Percentiles rank a stretch among this genome's conserved stretches.
Evolutionary conservation across 2,888 invertebrate genomes (phyloP).

Genomic region (Trachelus stipa): DNA sequence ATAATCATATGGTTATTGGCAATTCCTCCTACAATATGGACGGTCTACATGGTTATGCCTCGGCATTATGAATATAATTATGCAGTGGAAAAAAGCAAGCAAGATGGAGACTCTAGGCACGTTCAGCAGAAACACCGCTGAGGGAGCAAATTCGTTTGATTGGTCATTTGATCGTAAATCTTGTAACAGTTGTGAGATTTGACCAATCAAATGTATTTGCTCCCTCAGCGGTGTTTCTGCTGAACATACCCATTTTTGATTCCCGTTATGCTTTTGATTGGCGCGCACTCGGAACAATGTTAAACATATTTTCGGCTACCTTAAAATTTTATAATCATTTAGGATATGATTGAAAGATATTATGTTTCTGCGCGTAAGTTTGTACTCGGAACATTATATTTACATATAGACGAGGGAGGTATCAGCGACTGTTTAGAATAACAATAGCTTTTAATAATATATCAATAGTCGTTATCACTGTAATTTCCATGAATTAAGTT

Average conservation of each 20-base stretch:
- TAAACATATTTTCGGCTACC: background rate
- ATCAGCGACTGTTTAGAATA: background rate
- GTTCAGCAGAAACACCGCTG: no score
- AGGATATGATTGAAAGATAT: background rate
- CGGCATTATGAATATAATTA: conserved; percentile 28
- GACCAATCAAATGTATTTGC: no score
- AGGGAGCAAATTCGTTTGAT: no score
- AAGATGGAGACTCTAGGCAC: background rate
- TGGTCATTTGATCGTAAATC: no score
- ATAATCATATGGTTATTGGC: conserved; percentile 8
- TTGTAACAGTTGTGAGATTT: no score
- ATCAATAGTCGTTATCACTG: background rate
- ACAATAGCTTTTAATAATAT: background rate
- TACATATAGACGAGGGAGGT: background rate
- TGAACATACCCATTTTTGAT: background rate
- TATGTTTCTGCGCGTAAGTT: background rate
- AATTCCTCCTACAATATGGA: conserved; percentile 40
- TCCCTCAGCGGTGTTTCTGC: no score
- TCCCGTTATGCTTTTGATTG: background rate
- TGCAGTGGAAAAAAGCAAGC: background rate
- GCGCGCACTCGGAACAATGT: conserved; percentile 1
- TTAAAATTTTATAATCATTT: background rate
- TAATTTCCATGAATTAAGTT: background rate
- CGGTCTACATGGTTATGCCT: conserved; percentile 54
- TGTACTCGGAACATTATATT: background rate